Evolutionary conservation across 2,797 vertebrate genomes (phyloP).

Genomic region (Acanthurus tractus): DNA sequence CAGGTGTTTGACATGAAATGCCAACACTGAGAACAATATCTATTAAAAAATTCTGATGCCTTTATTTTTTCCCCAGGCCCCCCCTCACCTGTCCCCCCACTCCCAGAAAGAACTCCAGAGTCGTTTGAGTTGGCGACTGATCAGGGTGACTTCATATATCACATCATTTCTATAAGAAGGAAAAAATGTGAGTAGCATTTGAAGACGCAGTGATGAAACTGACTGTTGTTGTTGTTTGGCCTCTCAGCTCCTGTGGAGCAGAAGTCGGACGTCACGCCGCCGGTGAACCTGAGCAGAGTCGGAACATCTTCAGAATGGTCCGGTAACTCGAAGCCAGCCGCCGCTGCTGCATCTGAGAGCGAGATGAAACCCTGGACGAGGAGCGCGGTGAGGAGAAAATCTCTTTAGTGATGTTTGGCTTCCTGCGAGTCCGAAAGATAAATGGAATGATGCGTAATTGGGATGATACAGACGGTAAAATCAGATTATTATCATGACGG

Average conservation of each 20-base stretch:
- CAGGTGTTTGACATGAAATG: background rate
- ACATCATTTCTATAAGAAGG: background rate
- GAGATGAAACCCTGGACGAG: slow-evolving; percentile 70
- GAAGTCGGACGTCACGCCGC: slow-evolving; percentile 11
- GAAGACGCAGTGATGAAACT: background rate
- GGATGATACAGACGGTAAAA: too few species aligned
- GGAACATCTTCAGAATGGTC: slow-evolving; percentile 85
- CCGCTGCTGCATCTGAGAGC: slow-evolving; percentile 7
- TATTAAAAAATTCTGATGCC: background rate
- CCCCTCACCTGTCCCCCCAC: slow-evolving; percentile 87
- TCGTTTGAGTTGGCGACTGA: slow-evolving; percentile 89
- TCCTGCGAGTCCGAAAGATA: background rate
- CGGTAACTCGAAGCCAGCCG: slow-evolving; percentile 48
- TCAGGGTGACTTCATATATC: slow-evolving; percentile 66
- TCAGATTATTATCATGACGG: too few species aligned
- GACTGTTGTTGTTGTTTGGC: background rate
- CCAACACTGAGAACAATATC: background rate
- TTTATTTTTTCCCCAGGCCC: slow-evolving; percentile 57
- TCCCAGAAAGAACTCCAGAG: slow-evolving; percentile 94
- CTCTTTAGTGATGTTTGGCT: background rate
- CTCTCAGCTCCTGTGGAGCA: slow-evolving; percentile 68
- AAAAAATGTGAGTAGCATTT: background rate
- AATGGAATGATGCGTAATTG: background rate
- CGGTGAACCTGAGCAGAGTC: slow-evolving; percentile 50
- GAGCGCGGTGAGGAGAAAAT: slow-evolving; percentile 78